Conservation (phyloP, 37 sponge, comb jelly and placozoan species). For the Beroe forskalii region DNA sequence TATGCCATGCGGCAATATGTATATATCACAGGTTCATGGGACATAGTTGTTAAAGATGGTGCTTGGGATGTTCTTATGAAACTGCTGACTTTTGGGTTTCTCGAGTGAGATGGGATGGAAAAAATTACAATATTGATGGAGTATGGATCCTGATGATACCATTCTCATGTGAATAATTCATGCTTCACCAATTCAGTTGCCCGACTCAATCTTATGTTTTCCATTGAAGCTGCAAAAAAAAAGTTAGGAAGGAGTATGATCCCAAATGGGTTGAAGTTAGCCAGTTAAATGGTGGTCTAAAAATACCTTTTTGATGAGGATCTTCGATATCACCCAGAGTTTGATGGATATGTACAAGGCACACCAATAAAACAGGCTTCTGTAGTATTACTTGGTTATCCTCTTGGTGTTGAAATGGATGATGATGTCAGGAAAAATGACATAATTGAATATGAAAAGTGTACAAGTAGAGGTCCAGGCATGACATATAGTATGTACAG, state of each 20-base stretch:
- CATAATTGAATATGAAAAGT: conserved; percentile 40
- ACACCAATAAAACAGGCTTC: conserved; percentile 29
- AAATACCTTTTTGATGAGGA: conserved; percentile 34
- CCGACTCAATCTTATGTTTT: conserved; percentile 15
- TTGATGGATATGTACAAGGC: conserved; percentile 22
- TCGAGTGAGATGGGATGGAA: conserved; percentile 15
- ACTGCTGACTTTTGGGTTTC: conserved; percentile 41
- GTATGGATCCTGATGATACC: conserved; percentile 60
- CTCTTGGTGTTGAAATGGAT: conserved; percentile 18
- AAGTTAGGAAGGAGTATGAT: neutral
- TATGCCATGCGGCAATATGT: conserved; percentile 37
- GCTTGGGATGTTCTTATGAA: conserved; percentile 34
- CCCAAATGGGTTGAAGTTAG: conserved; percentile 14
- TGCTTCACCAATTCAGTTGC: conserved; percentile 13
- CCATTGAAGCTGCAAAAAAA: conserved; percentile 26
- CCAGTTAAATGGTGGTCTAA: neutral
- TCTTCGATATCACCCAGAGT: conserved; percentile 31
- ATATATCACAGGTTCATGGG: conserved; percentile 4
- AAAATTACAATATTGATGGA: neutral
- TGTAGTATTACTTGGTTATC: conserved; percentile 22
- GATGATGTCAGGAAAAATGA: conserved; percentile 12
- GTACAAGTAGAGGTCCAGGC: conserved; percentile 35
- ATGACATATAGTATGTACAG: conserved; percentile 53
- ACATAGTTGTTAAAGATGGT: neutral
- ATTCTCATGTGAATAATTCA: conserved; percentile 9